These are phyloP conservation scores for Lepidochrysops patricia DNA, from an alignment of 2,888 invertebrate genomes.

Conservation along the genomic window DNA sequence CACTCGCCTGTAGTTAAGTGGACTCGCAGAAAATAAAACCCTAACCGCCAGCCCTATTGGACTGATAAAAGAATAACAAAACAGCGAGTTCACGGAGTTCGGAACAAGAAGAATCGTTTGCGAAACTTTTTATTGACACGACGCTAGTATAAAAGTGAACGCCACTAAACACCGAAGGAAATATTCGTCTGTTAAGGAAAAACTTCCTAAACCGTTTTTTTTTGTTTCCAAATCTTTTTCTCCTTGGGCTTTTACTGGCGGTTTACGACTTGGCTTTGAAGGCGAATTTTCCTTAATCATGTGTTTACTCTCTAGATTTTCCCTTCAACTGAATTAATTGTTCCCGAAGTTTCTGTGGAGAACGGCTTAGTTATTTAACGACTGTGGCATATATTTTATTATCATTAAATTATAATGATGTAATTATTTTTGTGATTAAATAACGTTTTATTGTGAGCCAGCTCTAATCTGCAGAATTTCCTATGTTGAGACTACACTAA, in stretches of 20 bases:
- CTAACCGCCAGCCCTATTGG: conserved; percentile 8
- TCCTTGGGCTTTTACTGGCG: background rate
- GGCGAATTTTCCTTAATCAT: background rate
- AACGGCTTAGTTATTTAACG: background rate
- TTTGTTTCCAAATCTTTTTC: conserved; percentile 1
- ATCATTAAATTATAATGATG: no score
- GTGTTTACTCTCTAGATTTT: background rate
- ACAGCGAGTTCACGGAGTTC: conserved; percentile 21
- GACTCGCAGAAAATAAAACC: background rate
- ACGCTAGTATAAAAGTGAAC: conserved; percentile 17
- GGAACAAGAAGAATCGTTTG: conserved; percentile 26
- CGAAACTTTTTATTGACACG: conserved; percentile 25
- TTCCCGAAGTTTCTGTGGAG: background rate
- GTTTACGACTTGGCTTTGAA: background rate
- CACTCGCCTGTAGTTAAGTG: no score
- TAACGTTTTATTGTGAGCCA: no score
- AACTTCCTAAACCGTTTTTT: conserved; percentile 13
- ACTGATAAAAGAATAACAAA: conserved; percentile 26
- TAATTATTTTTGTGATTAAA: no score
- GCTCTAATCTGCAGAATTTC: no score
- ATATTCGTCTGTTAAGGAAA: conserved; percentile 21
- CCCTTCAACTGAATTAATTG: background rate
- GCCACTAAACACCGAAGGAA: conserved; percentile 22
- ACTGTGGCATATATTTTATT: no score
- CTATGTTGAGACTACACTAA: no score